Percentiles rank a stretch among this genome's conserved stretches.
These are phyloP conservation scores for Pilophorus perplexus DNA, from an alignment of 2,888 invertebrate genomes.

Conservation along the genomic window DNA sequence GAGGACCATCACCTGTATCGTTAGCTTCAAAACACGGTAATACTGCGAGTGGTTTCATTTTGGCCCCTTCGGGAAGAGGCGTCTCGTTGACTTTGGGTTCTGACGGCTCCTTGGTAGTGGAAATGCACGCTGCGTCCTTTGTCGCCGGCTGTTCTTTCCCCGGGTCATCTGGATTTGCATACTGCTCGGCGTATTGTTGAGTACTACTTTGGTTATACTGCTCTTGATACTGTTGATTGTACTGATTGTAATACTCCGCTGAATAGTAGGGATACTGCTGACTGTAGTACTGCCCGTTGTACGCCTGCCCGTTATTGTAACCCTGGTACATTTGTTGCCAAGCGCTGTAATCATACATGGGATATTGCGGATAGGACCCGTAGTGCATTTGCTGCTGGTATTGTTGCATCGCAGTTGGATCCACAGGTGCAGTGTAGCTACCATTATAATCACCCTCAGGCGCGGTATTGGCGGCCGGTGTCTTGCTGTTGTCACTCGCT, in stretches of 20 bases:
- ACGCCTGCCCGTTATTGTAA: neutral
- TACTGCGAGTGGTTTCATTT: neutral
- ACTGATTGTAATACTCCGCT: neutral
- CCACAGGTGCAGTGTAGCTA: neutral
- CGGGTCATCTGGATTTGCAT: neutral
- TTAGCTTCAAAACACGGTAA: too few relatives aligned
- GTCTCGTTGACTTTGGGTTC: neutral
- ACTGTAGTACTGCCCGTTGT: neutral
- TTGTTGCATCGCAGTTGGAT: neutral
- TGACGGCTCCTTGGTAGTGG: conserved; percentile 6
- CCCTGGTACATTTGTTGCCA: conserved; percentile 1
- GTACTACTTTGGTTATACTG: neutral
- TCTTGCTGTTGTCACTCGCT: neutral
- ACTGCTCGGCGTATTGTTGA: neutral
- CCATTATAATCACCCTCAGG: neutral
- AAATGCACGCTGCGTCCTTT: neutral
- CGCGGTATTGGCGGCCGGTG: neutral
- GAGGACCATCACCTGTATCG: too few relatives aligned
- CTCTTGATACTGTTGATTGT: neutral
- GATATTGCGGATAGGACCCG: conserved; percentile 6
- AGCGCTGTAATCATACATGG: conserved; percentile 14
- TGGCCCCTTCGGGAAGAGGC: neutral
- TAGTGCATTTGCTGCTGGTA: neutral
- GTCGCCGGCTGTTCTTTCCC: too few relatives aligned
- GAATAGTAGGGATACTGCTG: neutral